Percentiles rank a stretch among this genome's conserved stretches.
Evolutionary conservation across 1,140 invertebrate genomes (phyloP).

Genomic region (Saccostrea glomerata): DNA sequence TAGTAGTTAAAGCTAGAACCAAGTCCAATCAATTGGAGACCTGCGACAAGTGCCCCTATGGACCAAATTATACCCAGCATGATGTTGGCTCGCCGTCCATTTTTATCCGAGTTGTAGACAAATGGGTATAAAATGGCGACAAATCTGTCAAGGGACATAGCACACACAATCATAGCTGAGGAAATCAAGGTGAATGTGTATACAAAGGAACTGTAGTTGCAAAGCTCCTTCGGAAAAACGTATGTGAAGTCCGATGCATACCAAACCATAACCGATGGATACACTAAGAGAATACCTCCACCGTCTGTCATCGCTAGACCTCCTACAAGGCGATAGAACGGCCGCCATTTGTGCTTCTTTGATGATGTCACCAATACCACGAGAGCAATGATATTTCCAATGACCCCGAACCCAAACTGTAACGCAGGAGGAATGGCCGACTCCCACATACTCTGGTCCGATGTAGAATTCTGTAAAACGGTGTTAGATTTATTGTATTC

Average conservation of each 20-base stretch:
- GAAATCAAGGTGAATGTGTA: slow-evolving; percentile 76
- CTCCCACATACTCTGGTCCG: neutral
- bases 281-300: slow-evolving; percentile 66
- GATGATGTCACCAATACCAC: slow-evolving; percentile 60
- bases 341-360: slow-evolving; percentile 61
- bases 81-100: slow-evolving; percentile 62
- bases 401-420: slow-evolving; percentile 65
- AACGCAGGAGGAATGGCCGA: slow-evolving; percentile 6
- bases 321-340: slow-evolving; percentile 70
- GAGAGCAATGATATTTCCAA: slow-evolving; percentile 68
- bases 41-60: slow-evolving; percentile 67
- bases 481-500: neutral
- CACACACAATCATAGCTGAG: slow-evolving; percentile 76
- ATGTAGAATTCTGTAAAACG: neutral
- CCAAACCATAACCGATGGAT: slow-evolving; percentile 67
- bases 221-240: slow-evolving; percentile 67
- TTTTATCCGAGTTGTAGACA: slow-evolving; percentile 72
- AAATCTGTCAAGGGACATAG: slow-evolving; percentile 79
- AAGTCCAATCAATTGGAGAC: slow-evolving; percentile 76
- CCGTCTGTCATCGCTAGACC: slow-evolving; percentile 69
- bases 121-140: slow-evolving; percentile 77
- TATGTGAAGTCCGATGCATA: slow-evolving; percentile 66
- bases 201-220: slow-evolving; percentile 76
- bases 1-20: slow-evolving; percentile 71
- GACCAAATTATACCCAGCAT: slow-evolving; percentile 69